A percentile compares a stretch with the other conserved stretches of the same genome.
Conservation (phyloP, 2,888 invertebrate genomes). For the Nomada ruficornis region DNA sequence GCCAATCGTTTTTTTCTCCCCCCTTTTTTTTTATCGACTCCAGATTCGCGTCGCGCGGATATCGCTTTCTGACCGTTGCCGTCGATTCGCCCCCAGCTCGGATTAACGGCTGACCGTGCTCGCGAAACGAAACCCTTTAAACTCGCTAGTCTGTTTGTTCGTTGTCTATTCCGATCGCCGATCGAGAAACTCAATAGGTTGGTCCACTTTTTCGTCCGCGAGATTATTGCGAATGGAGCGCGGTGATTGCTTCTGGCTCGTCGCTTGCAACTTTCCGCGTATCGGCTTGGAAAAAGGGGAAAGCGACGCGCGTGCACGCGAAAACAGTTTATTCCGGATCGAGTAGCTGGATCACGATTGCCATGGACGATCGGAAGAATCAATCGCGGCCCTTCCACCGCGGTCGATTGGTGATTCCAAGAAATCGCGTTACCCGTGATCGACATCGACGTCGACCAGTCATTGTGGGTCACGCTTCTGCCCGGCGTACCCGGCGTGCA, state of each 20-base stretch:
- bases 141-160: conserved; percentile 38
- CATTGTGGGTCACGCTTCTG: conserved; percentile 29
- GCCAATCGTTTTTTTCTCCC: conserved; percentile 14
- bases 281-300: neutral
- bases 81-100: conserved; percentile 29
- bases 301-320: neutral
- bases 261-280: conserved; percentile 8
- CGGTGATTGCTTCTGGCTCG: conserved; percentile 13
- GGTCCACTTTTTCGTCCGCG: conserved; percentile 18
- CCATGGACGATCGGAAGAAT: neutral
- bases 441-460: neutral
- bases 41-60: neutral
- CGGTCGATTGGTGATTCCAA: neutral
- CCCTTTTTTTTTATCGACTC: neutral
- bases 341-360: neutral
- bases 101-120: conserved; percentile 37
- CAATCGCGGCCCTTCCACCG: no score
- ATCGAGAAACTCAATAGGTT: conserved; percentile 22
- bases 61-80: conserved; percentile 24
- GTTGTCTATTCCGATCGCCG: neutral
- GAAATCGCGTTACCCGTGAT: conserved; percentile 16
- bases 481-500: neutral
- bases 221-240: conserved; percentile 10
- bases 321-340: neutral
- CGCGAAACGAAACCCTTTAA: conserved; percentile 43